Conservation (phyloP, 1,140 invertebrate species). For the Apis dorsata region DNA sequence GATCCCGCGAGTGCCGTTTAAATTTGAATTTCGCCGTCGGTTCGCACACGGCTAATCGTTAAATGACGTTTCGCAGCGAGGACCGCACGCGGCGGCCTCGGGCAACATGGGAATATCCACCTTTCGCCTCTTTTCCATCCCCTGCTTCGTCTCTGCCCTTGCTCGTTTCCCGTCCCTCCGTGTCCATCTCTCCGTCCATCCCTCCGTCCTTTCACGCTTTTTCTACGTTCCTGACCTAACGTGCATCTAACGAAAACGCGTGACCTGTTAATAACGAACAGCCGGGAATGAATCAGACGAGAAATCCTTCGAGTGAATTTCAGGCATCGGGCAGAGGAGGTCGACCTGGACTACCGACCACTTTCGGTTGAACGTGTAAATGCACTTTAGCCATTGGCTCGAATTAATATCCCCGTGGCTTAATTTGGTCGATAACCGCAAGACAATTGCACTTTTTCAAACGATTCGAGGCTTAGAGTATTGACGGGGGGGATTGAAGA, state of each 20-base stretch:
- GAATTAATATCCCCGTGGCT: constrained; percentile 30
- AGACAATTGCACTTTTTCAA: not conserved
- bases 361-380: constrained; percentile 51
- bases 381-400: constrained; percentile 42
- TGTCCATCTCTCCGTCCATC: not conserved
- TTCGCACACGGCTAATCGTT: constrained; percentile 64
- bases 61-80: constrained; percentile 64
- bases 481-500: no score
- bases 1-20: constrained; percentile 58
- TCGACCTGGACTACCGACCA: constrained; percentile 22
- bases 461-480: not conserved
- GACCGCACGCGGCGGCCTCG: constrained; percentile 8
- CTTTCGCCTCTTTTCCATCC: constrained; percentile 30
- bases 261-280: constrained; percentile 31
- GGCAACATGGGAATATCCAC: constrained; percentile 44
- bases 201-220: not conserved
- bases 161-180: constrained; percentile 21
- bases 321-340: not conserved
- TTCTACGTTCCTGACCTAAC: not conserved
- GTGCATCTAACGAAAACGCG: not conserved
- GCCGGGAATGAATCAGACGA: constrained; percentile 19
- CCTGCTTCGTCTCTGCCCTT: constrained; percentile 20
- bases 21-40: constrained; percentile 65
- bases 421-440: constrained; percentile 25
- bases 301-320: constrained; percentile 48